phyloP scores from a whole-genome alignment of 30 jellyfish, hydroid and myxozoan species.

The Aurelia coerulea region DNA sequence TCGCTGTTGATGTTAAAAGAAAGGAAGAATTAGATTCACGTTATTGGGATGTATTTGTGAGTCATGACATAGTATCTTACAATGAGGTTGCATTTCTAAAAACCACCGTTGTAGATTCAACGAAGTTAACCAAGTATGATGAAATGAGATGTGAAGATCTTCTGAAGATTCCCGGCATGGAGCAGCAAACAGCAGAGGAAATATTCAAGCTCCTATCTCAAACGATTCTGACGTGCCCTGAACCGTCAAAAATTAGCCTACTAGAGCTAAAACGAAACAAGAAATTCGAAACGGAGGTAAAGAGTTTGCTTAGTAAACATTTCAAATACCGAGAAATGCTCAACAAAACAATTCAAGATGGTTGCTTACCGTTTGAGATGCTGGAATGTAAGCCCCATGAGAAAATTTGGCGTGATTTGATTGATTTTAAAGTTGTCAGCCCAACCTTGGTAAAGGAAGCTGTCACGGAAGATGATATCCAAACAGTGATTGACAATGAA shows the following conservation, averaged over 20 bases:
- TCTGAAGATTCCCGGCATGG: slow-evolving; percentile 1
- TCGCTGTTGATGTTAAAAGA: slow-evolving; percentile 7
- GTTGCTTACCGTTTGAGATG: slow-evolving; percentile 10
- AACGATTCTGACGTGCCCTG: not conserved
- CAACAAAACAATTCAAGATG: not conserved
- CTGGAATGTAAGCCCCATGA: slow-evolving; percentile 23
- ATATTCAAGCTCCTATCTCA: not conserved
- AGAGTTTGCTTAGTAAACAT: not conserved
- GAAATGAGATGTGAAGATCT: not conserved
- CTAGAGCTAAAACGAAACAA: not conserved
- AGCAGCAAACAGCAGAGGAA: not conserved
- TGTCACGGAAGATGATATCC: not conserved
- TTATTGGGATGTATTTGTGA: slow-evolving; percentile 2
- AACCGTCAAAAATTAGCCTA: not conserved
- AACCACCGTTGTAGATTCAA: not conserved
- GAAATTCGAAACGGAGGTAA: slow-evolving; percentile 23
- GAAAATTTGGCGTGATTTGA: slow-evolving; percentile 23
- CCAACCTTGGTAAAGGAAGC: not conserved
- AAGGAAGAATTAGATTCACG: not conserved
- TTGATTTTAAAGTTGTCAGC: slow-evolving; percentile 7
- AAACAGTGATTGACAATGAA: slow-evolving; percentile 17
- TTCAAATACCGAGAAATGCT: slow-evolving; percentile 8
- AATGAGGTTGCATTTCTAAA: slow-evolving; percentile 1
- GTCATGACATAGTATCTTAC: not conserved
- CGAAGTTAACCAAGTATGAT: not conserved